These are phyloP conservation scores for Pseudocheirus occidentalis DNA, from an alignment of 2,797 vertebrate genomes.

Conservation along the genomic window DNA sequence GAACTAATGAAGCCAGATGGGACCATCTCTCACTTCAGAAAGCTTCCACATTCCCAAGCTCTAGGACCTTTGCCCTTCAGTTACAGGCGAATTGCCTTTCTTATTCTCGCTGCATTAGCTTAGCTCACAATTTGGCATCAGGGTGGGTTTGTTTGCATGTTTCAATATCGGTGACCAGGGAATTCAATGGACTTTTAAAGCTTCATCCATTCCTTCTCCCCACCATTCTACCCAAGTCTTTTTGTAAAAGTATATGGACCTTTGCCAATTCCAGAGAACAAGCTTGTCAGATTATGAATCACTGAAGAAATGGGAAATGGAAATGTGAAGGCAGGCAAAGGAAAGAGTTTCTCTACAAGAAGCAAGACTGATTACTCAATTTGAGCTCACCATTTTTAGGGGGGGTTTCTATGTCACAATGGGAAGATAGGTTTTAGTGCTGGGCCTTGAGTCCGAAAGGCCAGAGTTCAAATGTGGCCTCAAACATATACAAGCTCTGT, in stretches of 20 bases:
- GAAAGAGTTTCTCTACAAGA: constrained; percentile 39
- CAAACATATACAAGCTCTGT: not conserved
- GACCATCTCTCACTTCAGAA: no score
- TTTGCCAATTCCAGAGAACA: not conserved
- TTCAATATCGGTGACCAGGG: not conserved
- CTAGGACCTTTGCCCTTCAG: not conserved
- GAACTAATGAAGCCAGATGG: not conserved
- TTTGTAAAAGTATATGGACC: not conserved
- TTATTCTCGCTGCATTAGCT: not conserved
- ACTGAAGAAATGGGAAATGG: not conserved
- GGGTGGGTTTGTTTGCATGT: not conserved
- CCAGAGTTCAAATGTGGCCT: constrained; percentile 20
- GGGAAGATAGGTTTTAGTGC: not conserved
- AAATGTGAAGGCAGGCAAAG: constrained; percentile 17
- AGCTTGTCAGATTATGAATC: constrained; percentile 5
- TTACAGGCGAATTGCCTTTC: not conserved
- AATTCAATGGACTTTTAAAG: not conserved
- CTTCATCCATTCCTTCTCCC: not conserved
- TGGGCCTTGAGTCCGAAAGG: not conserved
- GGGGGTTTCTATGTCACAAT: constrained; percentile 6
- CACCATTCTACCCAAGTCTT: not conserved
- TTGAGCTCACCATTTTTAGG: not conserved
- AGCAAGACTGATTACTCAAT: constrained; percentile 23
- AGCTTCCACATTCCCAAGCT: not conserved
- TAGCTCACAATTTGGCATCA: not conserved